phyloP scores from a whole-genome alignment of 2,113 vertebrate species.

The Columbina picui region DNA sequence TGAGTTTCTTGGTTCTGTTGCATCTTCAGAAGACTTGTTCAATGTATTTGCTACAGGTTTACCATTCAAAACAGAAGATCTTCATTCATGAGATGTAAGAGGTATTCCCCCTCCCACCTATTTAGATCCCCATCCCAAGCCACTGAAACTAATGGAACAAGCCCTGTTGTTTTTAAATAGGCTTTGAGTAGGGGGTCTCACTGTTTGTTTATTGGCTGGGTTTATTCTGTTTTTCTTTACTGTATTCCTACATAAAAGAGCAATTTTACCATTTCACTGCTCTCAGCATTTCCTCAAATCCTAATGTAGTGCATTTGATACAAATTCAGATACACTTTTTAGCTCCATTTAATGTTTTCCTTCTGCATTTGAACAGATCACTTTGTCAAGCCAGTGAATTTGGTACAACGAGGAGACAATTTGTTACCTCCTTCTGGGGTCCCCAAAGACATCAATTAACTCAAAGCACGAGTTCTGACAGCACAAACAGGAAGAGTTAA shows the following conservation, averaged over 20 bases:
- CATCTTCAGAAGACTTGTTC: not conserved
- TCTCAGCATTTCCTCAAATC: not conserved
- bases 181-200: not conserved
- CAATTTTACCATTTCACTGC: not conserved
- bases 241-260: not conserved
- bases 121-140: not conserved
- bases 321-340: not conserved
- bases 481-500: constrained; percentile 73
- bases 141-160: not conserved
- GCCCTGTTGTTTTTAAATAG: not conserved
- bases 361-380: constrained; percentile 10
- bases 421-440: constrained; percentile 69
- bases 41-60: not conserved
- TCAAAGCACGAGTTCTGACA: constrained; percentile 70
- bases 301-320: not conserved
- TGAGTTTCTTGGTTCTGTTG: not conserved
- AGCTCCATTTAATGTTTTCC: constrained; percentile 23
- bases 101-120: accelerated
- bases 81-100: not conserved
- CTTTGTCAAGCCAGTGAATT: constrained; percentile 52
- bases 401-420: constrained; percentile 54
- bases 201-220: not conserved
- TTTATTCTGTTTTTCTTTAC: not conserved
- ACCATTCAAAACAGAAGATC: not conserved
- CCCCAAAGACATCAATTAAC: constrained; percentile 75